phyloP scores from a whole-genome alignment of 2,113 vertebrate species.

The Isurus oxyrinchus region DNA sequence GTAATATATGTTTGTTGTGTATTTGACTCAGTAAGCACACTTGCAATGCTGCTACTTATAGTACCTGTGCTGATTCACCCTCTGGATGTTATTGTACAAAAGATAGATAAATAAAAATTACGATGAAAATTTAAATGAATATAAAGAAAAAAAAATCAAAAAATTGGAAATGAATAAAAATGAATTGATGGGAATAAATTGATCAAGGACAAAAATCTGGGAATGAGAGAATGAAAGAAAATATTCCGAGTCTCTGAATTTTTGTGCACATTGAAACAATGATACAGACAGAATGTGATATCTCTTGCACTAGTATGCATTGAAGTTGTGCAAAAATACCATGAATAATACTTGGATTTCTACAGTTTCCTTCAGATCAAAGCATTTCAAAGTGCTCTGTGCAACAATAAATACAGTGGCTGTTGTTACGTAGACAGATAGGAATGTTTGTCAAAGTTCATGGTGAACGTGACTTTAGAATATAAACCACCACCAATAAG shows the following conservation, averaged over 20 bases:
- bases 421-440: neutral
- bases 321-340: neutral
- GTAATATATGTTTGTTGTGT: neutral
- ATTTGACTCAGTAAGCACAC: neutral
- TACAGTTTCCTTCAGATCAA: neutral
- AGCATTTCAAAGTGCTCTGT: neutral
- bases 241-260: neutral
- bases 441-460: slow-evolving; percentile 9
- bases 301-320: neutral
- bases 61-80: neutral
- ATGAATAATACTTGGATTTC: neutral
- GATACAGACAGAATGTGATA: neutral
- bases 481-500: neutral
- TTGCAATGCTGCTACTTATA: neutral
- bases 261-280: neutral
- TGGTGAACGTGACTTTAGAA: neutral
- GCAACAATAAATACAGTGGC: neutral
- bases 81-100: neutral
- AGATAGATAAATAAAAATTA: neutral
- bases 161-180: neutral
- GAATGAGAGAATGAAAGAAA: neutral
- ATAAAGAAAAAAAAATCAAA: neutral
- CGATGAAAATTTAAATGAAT: neutral
- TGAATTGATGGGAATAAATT: neutral
- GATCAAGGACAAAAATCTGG: neutral